These are phyloP conservation scores for Aurelia sp. DNA, from an alignment of 30 jellyfish, hydroid and myxozoan species.

Conservation along the genomic window DNA sequence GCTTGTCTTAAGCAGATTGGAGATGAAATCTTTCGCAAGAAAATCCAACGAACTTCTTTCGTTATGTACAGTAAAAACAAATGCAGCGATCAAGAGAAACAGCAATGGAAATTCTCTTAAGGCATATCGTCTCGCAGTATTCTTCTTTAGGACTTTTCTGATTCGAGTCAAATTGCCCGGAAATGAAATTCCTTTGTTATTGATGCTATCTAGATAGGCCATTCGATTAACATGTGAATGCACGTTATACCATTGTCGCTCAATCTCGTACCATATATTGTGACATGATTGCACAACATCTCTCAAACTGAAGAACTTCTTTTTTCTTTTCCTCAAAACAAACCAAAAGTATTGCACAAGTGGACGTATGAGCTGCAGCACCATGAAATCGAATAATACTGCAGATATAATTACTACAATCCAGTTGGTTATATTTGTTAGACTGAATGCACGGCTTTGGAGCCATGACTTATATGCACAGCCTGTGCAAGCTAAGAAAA, in stretches of 20 bases:
- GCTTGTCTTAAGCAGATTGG: no score
- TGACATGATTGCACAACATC: constrained; percentile 1
- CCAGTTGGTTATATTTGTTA: neutral
- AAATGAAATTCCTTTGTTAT: neutral
- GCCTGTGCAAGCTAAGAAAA: neutral
- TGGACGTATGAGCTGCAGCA: neutral
- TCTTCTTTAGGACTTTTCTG: neutral
- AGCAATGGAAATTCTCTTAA: neutral
- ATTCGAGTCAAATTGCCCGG: neutral
- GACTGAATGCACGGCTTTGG: neutral
- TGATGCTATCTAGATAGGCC: constrained; percentile 12
- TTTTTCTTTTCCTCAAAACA: neutral
- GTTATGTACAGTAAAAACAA: neutral
- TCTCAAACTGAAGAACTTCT: neutral
- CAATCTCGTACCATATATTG: neutral
- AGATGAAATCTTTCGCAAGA: no score
- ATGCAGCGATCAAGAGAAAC: neutral
- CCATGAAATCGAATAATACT: neutral
- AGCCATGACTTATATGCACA: neutral
- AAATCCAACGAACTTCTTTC: no score
- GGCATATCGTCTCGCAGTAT: neutral
- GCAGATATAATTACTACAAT: neutral
- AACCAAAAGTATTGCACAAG: neutral
- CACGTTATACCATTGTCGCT: neutral
- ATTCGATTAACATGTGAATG: neutral